Evolutionary conservation across 2,888 invertebrate species (phyloP).

Genomic region (Atrina japonica): DNA sequence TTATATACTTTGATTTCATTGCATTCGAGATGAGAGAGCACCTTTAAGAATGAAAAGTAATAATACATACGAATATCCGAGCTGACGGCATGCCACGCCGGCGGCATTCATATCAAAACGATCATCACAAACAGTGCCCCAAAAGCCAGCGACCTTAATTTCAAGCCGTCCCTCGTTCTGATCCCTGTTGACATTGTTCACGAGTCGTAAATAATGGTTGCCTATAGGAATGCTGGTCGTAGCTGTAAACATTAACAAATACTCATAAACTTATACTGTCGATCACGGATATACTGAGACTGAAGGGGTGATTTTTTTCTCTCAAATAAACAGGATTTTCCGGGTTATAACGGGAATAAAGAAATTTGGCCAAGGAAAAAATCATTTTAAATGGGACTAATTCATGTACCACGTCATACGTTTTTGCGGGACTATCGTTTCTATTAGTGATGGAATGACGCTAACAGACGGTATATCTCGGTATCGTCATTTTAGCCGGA

Average conservation of each 20-base stretch:
- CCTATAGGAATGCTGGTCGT: constrained; percentile 17
- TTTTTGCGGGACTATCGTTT: no score
- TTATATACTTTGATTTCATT: no score
- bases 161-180: constrained; percentile 33
- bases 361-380: no score
- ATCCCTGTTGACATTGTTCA: constrained; percentile 1
- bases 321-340: background rate
- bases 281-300: no score
- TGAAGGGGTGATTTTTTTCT: background rate
- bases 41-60: no score
- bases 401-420: no score
- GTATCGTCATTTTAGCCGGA: no score
- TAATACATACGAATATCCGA: constrained; percentile 39
- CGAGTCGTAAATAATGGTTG: constrained; percentile 19
- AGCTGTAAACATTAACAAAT: constrained; percentile 2
- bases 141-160: constrained; percentile 20
- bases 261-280: no score
- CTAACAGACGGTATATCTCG: no score
- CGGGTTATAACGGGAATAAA: background rate
- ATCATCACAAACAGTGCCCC: constrained; percentile 45
- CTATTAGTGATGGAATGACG: no score
- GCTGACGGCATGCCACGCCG: constrained; percentile 36
- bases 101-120: constrained; percentile 32
- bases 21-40: no score
- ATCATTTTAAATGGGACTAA: no score